phyloP scores from a whole-genome alignment of 2,888 invertebrate species.

The Morpho deidamia region DNA sequence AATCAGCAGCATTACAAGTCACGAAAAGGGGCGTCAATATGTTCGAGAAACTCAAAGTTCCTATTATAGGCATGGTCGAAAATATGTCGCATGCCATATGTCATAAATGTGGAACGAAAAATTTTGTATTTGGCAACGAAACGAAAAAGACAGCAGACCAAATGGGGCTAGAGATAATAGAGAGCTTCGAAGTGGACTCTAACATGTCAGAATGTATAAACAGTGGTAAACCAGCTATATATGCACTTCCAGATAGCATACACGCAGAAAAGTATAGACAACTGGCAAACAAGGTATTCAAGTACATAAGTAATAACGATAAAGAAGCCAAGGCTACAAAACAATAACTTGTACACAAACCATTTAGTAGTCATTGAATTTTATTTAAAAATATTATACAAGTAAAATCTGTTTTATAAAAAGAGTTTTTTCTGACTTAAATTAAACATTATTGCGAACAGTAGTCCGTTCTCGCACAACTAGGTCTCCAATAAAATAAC shows the following conservation, averaged over 20 bases:
- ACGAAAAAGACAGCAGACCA: constrained; percentile 80
- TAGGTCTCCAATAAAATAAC: constrained; percentile 32
- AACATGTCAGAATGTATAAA: constrained; percentile 84
- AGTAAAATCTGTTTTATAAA: constrained; percentile 40
- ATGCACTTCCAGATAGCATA: constrained; percentile 79
- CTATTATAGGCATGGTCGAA: constrained; percentile 92
- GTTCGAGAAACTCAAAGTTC: constrained; percentile 90
- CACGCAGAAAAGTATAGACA: constrained; percentile 68
- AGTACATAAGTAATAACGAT: constrained; percentile 59
- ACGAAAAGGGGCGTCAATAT: constrained; percentile 91
- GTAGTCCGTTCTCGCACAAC: constrained; percentile 16
- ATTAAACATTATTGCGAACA: constrained; percentile 31
- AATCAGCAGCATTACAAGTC: constrained; percentile 91
- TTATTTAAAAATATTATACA: constrained; percentile 47
- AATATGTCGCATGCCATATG: constrained; percentile 93
- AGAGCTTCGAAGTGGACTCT: constrained; percentile 85
- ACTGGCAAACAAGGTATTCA: constrained; percentile 65
- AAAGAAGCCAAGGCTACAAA: constrained; percentile 45
- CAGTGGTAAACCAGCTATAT: constrained; percentile 85
- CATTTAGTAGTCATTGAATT: constrained; percentile 39
- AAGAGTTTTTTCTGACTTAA: constrained; percentile 33
- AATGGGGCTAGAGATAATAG: constrained; percentile 82
- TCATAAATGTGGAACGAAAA: constrained; percentile 84
- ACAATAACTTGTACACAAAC: constrained; percentile 33
- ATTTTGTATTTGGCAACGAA: constrained; percentile 85